Conservation (phyloP, 2,113 vertebrate genomes). For the Talpa occidentalis region DNA sequence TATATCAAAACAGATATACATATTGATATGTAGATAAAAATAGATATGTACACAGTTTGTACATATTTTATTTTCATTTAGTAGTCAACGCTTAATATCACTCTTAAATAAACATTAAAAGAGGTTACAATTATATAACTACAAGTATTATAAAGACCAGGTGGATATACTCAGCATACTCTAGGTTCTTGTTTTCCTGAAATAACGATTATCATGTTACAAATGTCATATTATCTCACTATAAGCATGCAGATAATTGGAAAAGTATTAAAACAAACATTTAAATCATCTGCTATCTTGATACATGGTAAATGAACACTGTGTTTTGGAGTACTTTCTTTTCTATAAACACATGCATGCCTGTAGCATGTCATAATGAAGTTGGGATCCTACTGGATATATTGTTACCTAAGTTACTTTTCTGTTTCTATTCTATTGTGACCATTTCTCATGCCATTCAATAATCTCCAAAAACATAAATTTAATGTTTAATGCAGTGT, state of each 20-base stretch:
- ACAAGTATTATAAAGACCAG: neutral
- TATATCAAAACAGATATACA: neutral
- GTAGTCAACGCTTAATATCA: conserved; percentile 49
- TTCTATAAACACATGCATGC: neutral
- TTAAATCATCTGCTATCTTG: neutral
- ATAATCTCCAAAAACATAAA: conserved; percentile 41
- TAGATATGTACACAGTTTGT: neutral
- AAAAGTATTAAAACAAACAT: conserved; percentile 34
- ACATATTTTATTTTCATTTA: conserved; percentile 63
- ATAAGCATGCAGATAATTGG: neutral
- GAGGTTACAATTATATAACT: neutral
- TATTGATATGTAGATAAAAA: neutral
- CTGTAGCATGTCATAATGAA: conserved; percentile 35
- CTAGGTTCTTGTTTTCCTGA: conserved; percentile 21
- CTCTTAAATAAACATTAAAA: conserved; percentile 61
- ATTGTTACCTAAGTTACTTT: neutral
- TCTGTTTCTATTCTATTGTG: neutral
- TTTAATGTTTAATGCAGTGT: conserved; percentile 35
- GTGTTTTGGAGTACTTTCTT: neutral
- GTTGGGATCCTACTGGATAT: neutral
- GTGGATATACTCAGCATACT: neutral
- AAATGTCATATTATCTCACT: neutral
- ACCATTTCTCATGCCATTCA: conserved; percentile 31
- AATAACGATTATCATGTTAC: neutral
- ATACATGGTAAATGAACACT: neutral